These are phyloP conservation scores for Entomyzon cyanotis DNA, from an alignment of 2,113 vertebrate species.

Conservation along the genomic window DNA sequence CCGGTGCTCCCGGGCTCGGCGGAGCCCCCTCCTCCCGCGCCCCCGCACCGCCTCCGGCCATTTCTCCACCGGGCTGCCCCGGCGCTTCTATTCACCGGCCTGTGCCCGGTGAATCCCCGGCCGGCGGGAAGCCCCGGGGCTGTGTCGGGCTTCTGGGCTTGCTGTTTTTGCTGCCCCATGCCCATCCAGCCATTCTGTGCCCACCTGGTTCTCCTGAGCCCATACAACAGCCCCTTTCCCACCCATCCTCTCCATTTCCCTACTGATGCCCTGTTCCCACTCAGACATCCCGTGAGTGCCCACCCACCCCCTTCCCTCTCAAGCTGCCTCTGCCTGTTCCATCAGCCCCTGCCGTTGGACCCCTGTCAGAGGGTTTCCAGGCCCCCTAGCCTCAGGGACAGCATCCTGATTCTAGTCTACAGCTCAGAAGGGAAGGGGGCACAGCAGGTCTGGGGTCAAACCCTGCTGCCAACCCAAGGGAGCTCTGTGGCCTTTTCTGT, in stretches of 20 bases:
- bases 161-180: neutral
- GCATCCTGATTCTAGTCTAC: neutral
- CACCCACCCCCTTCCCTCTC: neutral
- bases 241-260: neutral
- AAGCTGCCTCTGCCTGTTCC: neutral
- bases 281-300: neutral
- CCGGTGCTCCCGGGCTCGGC: too few relatives aligned
- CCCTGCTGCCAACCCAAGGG: neutral
- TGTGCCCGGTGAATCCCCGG: too few relatives aligned
- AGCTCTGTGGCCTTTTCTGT: constrained; percentile 26
- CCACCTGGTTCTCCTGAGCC: too few relatives aligned
- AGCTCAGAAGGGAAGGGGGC: neutral
- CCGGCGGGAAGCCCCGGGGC: neutral
- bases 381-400: neutral
- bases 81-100: too few relatives aligned
- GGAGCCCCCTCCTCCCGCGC: too few relatives aligned
- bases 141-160: neutral
- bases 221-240: neutral
- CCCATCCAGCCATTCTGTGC: neutral
- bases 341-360: accelerated
- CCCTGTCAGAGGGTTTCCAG: neutral
- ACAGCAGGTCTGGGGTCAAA: neutral
- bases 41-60: too few relatives aligned
- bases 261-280: neutral
- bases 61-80: too few relatives aligned